phyloP scores from a whole-genome alignment of 2,888 invertebrate species.

The Mamestra brassicae region DNA sequence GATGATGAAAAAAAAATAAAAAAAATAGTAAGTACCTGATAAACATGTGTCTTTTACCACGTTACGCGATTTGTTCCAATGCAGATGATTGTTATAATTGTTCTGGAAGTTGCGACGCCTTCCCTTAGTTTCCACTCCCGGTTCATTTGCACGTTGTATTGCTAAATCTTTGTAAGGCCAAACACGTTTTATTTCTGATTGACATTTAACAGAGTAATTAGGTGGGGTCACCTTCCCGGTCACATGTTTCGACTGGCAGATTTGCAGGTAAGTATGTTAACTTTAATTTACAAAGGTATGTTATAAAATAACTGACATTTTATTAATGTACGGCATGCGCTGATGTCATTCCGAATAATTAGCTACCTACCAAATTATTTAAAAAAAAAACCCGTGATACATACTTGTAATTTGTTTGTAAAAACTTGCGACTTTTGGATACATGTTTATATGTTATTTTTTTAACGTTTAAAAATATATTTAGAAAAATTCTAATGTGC shows the following conservation, averaged over 20 bases:
- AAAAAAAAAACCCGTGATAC: background rate
- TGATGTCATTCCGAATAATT: slow-evolving; percentile 5
- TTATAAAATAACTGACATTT: background rate
- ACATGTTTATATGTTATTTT: background rate
- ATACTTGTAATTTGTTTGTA: background rate
- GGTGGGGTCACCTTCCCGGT: background rate
- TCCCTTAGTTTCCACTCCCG: slow-evolving; percentile 15
- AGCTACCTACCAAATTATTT: background rate
- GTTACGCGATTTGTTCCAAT: slow-evolving; percentile 20
- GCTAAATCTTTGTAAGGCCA: background rate
- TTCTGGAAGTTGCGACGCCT: slow-evolving; percentile 28
- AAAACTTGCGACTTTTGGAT: background rate
- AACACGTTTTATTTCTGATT: background rate
- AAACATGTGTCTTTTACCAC: background rate
- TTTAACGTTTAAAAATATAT: slow-evolving; percentile 6
- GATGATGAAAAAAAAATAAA: background rate
- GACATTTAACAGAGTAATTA: background rate
- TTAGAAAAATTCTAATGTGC: background rate
- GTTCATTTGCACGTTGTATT: slow-evolving; percentile 6
- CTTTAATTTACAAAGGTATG: background rate
- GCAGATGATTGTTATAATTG: slow-evolving; percentile 34
- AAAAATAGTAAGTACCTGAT: background rate
- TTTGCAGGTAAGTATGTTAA: background rate
- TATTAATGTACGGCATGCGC: background rate
- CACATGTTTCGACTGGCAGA: background rate